A percentile compares a stretch with the other conserved stretches of the same genome.
phyloP scores from a whole-genome alignment of 2,888 invertebrate genomes.

The Panorpa germanica region DNA sequence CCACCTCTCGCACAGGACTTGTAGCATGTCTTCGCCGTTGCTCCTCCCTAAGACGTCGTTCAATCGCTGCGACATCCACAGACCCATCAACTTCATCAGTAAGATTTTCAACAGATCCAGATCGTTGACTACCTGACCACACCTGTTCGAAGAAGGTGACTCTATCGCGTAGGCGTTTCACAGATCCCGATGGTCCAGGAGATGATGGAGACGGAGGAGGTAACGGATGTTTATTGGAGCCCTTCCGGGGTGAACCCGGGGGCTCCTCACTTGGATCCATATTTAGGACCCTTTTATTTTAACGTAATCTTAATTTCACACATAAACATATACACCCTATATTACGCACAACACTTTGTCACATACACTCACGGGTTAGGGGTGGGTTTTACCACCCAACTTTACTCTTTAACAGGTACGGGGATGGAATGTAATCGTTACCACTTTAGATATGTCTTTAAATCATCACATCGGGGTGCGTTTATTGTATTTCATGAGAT shows the following conservation, averaged over 20 bases:
- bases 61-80: constrained; percentile 38
- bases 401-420: no score
- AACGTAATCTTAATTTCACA: no score
- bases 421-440: no score
- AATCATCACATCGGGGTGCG: no score
- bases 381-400: no score
- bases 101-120: constrained; percentile 20
- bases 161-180: constrained; percentile 43
- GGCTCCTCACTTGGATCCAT: constrained; percentile 11
- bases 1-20: constrained; percentile 35
- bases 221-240: constrained; percentile 1
- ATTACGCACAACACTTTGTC: no score
- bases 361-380: no score
- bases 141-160: constrained; percentile 67
- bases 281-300: background rate
- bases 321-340: no score
- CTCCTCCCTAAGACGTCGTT: constrained; percentile 33
- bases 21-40: constrained; percentile 29
- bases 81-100: constrained; percentile 18
- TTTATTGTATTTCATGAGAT: no score
- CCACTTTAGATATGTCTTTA: no score
- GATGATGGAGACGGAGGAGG: constrained; percentile 10
- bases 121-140: constrained; percentile 30
- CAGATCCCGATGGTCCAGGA: constrained; percentile 17
- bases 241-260: constrained; percentile 6